Base-by-base conservation (phyloP, 2,797 vertebrate genomes). In the Remorina albescens region DNA sequence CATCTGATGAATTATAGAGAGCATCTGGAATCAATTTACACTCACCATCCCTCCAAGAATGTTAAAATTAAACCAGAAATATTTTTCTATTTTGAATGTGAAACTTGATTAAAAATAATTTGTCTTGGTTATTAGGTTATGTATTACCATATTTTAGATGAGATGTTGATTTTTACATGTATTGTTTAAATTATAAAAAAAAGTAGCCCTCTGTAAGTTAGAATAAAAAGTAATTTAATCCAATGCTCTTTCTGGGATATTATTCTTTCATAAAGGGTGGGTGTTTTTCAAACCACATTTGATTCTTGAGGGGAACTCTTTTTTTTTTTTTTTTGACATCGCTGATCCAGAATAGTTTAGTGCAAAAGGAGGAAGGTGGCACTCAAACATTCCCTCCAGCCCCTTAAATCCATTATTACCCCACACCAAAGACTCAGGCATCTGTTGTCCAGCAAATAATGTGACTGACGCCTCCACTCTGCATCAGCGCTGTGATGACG, bases 181-280 rank as follows among this genome's bases (percentile, higher is more conserved):
- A 81, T 93, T 93, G 88, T 87, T 95, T 95, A 95, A 95, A 91
- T 95, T 95, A 95, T 94, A 86, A 93, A 94, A 93, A 94, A 90
- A 89, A 74, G 82, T 92, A 89, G 89, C 72, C 81, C 68, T 93
- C 68, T 92, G 92, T 93, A 88, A 83, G 19, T 83, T 90, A 89
- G 86, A 94, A 94, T 93, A 91, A 94, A 86, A 86, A 69, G 65
- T 85, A 90, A 92, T 92, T 93, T 92, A 92, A 93, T 90, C 84
- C 69, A 86, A 60, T 37, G 13, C 36, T 62, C 5, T 66, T 68
- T 51, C 62, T 83, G 62, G 57, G 74, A 84, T 61, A 61, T 76
- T 76, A 47, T 81, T 84, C 53, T 81, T 86, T 80, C 26, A 57
- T 65, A 66, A 41, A 66, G 51, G 32, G 55, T 83, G 82, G 32